A percentile compares a stretch with the other conserved stretches of the same genome.
These are phyloP conservation scores for Aquatica leii DNA, from an alignment of 2,888 invertebrate genomes.

Conservation along the genomic window DNA sequence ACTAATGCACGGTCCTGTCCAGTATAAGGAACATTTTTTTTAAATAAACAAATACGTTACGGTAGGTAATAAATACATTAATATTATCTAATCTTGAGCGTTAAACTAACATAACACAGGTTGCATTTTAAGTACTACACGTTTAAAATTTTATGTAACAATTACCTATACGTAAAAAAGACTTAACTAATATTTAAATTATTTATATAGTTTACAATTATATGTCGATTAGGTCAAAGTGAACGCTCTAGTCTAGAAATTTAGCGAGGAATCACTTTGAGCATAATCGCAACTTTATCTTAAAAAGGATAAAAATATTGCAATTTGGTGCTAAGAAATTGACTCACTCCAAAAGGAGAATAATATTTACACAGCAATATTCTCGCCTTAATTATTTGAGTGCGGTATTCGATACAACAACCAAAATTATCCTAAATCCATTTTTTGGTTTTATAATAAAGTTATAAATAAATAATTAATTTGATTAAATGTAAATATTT, in stretches of 20 bases:
- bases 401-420: slow-evolving; percentile 5
- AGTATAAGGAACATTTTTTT: slow-evolving; percentile 30
- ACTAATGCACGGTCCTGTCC: slow-evolving; percentile 31
- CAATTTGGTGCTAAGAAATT: background rate
- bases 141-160: too few relatives aligned
- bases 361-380: background rate
- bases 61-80: slow-evolving; percentile 24
- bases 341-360: background rate
- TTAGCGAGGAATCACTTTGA: too few relatives aligned
- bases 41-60: slow-evolving; percentile 22
- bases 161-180: too few relatives aligned
- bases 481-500: slow-evolving; percentile 18
- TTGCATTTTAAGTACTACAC: slow-evolving; percentile 9
- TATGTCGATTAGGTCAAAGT: too few relatives aligned
- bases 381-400: background rate
- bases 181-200: too few relatives aligned
- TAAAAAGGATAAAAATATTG: background rate
- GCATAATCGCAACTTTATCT: too few relatives aligned
- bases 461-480: slow-evolving; percentile 11
- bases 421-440: background rate
- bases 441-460: slow-evolving; percentile 5
- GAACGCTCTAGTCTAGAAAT: too few relatives aligned
- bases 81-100: slow-evolving; percentile 19
- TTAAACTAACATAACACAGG: slow-evolving; percentile 12
- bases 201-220: too few relatives aligned